Conservation (phyloP, 2,797 vertebrate genomes). For the Galagoides demidoff region DNA sequence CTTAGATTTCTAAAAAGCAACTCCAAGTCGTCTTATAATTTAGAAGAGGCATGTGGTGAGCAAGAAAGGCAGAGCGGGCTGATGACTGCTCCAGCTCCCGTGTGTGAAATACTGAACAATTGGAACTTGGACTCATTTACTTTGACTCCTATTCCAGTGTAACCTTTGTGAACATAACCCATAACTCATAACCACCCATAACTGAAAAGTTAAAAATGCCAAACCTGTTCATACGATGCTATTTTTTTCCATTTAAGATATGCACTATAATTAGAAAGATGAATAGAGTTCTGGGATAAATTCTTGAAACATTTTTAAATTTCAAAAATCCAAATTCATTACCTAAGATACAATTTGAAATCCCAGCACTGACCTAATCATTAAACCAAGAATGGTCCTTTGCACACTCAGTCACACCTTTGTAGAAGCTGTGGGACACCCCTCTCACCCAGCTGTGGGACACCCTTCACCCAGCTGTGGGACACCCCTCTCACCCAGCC, state of each 20-base stretch:
- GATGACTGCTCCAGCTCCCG: background rate
- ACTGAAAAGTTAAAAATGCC: slow-evolving; percentile 53
- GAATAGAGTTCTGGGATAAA: background rate
- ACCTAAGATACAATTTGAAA: background rate
- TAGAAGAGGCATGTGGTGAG: background rate
- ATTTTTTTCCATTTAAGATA: slow-evolving; percentile 56
- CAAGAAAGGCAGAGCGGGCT: background rate
- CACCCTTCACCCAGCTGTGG: no score
- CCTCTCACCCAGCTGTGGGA: background rate
- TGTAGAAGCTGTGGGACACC: background rate
- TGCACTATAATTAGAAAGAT: slow-evolving; percentile 35
- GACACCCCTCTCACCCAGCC: no score
- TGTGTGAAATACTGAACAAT: background rate
- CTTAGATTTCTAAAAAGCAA: slow-evolving; percentile 19
- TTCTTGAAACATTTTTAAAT: background rate
- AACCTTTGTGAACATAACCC: slow-evolving; percentile 47
- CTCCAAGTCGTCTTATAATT: background rate
- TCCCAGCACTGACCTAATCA: background rate
- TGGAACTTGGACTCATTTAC: background rate
- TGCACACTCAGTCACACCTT: background rate
- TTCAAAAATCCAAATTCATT: slow-evolving; percentile 37
- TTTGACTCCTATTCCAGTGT: background rate
- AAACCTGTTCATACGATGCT: slow-evolving; percentile 37
- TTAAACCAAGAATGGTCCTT: background rate
- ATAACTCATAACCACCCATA: slow-evolving; percentile 17